A percentile compares a stretch with the other conserved stretches of the same genome.
Evolutionary conservation across 2,888 invertebrate species (phyloP).

Genomic region (Hypomecis punctinalis): DNA sequence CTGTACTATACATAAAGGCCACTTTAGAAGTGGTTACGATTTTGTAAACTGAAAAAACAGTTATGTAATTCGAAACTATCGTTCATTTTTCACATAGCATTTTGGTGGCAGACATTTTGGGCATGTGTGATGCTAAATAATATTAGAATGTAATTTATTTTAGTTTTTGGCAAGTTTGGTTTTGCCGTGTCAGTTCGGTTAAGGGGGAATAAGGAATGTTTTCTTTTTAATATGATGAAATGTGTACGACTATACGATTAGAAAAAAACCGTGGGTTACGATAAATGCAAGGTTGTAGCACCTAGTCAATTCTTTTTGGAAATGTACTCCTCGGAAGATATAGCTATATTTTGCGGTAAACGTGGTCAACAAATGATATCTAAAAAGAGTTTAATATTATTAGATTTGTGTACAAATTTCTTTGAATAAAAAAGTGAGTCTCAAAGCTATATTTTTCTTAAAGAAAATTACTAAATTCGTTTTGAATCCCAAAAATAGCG

Average conservation of each 20-base stretch:
- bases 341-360: no score
- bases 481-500: no score
- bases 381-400: no score
- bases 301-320: no score
- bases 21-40: neutral
- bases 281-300: no score
- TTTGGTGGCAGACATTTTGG: conserved; percentile 55
- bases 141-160: conserved; percentile 43
- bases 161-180: conserved; percentile 33
- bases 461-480: no score
- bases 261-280: no score
- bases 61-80: conserved; percentile 49
- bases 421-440: no score
- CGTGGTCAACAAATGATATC: no score
- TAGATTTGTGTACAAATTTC: no score
- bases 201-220: neutral
- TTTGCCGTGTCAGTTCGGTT: conserved; percentile 25
- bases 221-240: neutral
- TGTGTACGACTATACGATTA: neutral
- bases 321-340: no score
- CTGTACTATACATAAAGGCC: accelerated
- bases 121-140: conserved; percentile 52
- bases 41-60: conserved; percentile 12
- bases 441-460: no score
- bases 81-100: conserved; percentile 64